These are phyloP conservation scores for Synanthedon vespiformis DNA, from an alignment of 2,888 invertebrate genomes.

Conservation along the genomic window DNA sequence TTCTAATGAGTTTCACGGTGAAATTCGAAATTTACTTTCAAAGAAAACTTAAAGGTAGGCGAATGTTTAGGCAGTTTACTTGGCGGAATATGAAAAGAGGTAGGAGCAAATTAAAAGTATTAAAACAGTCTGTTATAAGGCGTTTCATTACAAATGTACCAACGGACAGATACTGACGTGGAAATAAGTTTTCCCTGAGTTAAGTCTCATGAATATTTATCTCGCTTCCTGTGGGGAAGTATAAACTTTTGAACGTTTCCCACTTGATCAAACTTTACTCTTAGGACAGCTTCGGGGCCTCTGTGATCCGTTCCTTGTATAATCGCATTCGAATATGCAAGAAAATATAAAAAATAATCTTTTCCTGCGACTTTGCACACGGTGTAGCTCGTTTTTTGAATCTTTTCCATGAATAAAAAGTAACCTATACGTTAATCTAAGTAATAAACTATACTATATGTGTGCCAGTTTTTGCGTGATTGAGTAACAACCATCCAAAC, in stretches of 20 bases:
- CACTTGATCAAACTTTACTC: constrained; percentile 65
- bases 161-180: constrained; percentile 58
- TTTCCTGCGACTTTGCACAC: too few species aligned
- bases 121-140: constrained; percentile 37
- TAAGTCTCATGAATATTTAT: constrained; percentile 68
- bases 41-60: not conserved
- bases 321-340: constrained; percentile 18
- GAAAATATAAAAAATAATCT: constrained; percentile 11
- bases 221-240: constrained; percentile 48
- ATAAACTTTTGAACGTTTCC: constrained; percentile 60
- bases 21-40: not conserved
- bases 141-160: constrained; percentile 60
- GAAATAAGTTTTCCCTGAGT: constrained; percentile 60
- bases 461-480: too few species aligned
- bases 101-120: not conserved
- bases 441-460: too few species aligned
- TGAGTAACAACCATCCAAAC: too few species aligned
- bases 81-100: not conserved
- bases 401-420: too few species aligned
- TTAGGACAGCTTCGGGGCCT: constrained; percentile 31
- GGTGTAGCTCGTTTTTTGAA: too few species aligned
- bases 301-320: constrained; percentile 24
- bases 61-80: not conserved
- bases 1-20: not conserved
- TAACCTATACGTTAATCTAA: too few species aligned